Base-by-base conservation (phyloP, 2,888 invertebrate species). In the Meandrusa payeni region DNA sequence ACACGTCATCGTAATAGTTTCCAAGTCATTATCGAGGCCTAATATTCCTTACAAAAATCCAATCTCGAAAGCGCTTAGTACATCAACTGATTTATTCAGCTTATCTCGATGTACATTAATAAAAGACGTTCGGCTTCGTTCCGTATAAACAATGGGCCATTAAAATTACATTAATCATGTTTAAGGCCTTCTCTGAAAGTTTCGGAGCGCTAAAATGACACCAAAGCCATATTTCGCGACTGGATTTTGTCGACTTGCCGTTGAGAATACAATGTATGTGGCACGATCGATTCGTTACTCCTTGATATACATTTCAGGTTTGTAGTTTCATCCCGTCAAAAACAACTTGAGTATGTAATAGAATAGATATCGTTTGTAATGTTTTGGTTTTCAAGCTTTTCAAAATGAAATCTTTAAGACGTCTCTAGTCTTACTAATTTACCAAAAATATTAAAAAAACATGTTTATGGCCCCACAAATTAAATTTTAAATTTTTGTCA, bases 91-190 rank as follows among this genome's bases (percentile, higher is more conserved):
- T 31, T 39, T 39, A 39, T 33, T 44, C 17, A 17, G 38, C 33
- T 23, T 39, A 44, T 44, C 44, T 38, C 22, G 23, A 33, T 38
- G 27, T 44, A 48, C 53, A 50, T 53, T 54, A 55, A 54, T 54
- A 57, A 53, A 55, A 58, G 53, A 47, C 48, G 43, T 32, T 43
- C 20, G 17, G 27, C 26, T 27, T 26, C 24, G 36, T 47, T 41
- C 41, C 40, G 47, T 44, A 50, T 60, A 70, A 70, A 74, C 74
- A 74, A 72, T 69, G 61, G 53, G 65, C 69, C 72, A 72, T 74
- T 69, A 74, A 64, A 69, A 64, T 54, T 51, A 61, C 74, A 73
- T 74, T 74, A 72, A 74, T 74, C 74, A 72, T 64, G 38, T 50
- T 55, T 54, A 52, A 48, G 50, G 55, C 53, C 52, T 50, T 51